Conservation (phyloP, 1,140 invertebrate species). For the Lepidurus couesii region DNA sequence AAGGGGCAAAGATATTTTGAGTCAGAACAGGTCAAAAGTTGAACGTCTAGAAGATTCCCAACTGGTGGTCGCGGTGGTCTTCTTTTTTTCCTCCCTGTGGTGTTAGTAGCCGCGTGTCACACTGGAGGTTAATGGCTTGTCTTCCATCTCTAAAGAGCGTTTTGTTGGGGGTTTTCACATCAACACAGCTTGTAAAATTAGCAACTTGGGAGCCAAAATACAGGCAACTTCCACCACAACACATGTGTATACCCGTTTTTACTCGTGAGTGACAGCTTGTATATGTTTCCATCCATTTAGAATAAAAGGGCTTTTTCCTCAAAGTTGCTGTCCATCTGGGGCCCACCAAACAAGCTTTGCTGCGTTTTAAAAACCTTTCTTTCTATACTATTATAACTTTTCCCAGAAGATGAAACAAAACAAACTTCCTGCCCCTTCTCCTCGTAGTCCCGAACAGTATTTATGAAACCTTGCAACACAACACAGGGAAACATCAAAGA, state of each 20-base stretch:
- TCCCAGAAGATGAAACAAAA: background rate
- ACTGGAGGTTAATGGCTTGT: conserved; percentile 5
- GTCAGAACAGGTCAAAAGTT: background rate
- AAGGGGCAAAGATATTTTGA: background rate
- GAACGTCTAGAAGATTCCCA: background rate
- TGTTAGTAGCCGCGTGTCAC: conserved; percentile 13
- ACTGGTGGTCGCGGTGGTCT: background rate
- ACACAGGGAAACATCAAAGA: background rate
- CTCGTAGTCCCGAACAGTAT: background rate
- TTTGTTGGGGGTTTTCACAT: conserved; percentile 12
- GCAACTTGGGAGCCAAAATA: conserved; percentile 14
- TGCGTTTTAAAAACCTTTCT: background rate
- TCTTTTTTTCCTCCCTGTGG: background rate
- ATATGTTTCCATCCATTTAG: conserved; percentile 22
- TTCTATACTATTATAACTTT: background rate
- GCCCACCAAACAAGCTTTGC: background rate
- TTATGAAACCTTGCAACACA: background rate
- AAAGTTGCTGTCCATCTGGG: background rate
- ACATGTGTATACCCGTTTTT: conserved; percentile 2
- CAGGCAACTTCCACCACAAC: conserved; percentile 15
- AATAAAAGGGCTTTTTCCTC: background rate
- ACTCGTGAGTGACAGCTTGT: conserved; percentile 11
- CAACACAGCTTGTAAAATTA: conserved; percentile 17
- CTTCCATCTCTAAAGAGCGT: background rate
- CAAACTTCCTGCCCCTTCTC: background rate